Percentiles rank a stretch among this genome's conserved stretches.
Conservation (phyloP, 2,113 vertebrate genomes). For the Acinonyx jubatus region DNA sequence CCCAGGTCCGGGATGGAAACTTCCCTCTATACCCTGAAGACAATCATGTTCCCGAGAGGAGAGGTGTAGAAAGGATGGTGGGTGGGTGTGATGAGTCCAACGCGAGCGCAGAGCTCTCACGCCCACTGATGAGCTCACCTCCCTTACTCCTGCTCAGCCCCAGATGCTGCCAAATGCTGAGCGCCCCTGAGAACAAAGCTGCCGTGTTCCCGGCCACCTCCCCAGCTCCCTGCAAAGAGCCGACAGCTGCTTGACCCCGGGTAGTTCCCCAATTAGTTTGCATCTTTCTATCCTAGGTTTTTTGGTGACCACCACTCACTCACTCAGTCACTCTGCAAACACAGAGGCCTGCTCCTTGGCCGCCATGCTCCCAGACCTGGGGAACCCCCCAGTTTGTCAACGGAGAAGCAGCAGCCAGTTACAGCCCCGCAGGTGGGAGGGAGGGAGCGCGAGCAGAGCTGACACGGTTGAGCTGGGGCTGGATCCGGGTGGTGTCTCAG, state of each 20-base stretch:
- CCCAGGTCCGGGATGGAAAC: neutral
- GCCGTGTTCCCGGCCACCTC: neutral
- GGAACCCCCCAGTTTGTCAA: neutral
- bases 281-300: neutral
- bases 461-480: no score
- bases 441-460: neutral
- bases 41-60: fast-evolving
- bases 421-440: neutral
- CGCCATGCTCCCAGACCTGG: neutral
- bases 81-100: neutral
- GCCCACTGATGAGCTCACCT: neutral
- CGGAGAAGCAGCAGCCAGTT: neutral
- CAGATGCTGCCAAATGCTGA: fast-evolving
- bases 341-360: neutral
- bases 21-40: neutral
- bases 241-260: neutral
- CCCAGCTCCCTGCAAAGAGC: neutral
- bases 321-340: neutral
- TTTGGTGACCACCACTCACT: neutral
- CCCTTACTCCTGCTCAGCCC: neutral
- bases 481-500: neutral
- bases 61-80: fast-evolving
- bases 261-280: neutral
- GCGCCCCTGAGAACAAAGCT: neutral
- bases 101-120: neutral